A percentile compares a stretch with the other conserved stretches of the same genome.
These are phyloP conservation scores for Perodicticus potto DNA, from an alignment of 2,797 vertebrate genomes.

Conservation along the genomic window DNA sequence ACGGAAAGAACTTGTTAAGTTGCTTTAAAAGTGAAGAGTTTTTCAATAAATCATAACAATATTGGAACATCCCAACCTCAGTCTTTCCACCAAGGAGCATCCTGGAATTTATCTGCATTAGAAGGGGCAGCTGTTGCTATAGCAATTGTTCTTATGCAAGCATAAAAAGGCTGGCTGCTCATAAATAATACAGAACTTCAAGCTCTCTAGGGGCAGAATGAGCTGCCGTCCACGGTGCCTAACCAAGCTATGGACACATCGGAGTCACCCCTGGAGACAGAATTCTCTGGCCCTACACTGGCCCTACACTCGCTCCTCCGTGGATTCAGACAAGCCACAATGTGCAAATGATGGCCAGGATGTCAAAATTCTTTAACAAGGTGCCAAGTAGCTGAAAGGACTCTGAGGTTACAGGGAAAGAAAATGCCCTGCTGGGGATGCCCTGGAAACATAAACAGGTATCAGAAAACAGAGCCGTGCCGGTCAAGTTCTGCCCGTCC, in stretches of 20 bases:
- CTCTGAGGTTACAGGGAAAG: background rate
- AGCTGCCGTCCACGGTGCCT: background rate
- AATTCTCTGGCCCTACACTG: too few species aligned
- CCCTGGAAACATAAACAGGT: background rate
- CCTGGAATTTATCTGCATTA: background rate
- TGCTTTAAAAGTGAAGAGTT: constrained; percentile 31
- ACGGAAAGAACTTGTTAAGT: constrained; percentile 13
- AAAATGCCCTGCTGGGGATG: background rate
- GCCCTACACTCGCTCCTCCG: background rate
- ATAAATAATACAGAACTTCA: constrained; percentile 57
- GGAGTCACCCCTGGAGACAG: background rate
- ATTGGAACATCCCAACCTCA: background rate
- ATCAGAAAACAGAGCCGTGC: constrained; percentile 20
- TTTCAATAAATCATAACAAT: constrained; percentile 14
- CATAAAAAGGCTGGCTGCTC: constrained; percentile 47
- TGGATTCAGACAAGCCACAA: background rate
- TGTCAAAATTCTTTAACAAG: background rate
- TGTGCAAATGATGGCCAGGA: background rate
- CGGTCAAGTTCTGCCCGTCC: background rate
- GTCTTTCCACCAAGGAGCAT: constrained; percentile 18
- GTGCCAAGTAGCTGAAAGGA: background rate
- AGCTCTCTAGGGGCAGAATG: constrained; percentile 23
- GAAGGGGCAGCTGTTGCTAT: constrained; percentile 70
- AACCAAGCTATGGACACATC: background rate
- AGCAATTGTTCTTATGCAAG: constrained; percentile 64